Base-by-base conservation (phyloP, 1,140 invertebrate genomes). In the Zaprionus tsacasi region DNA sequence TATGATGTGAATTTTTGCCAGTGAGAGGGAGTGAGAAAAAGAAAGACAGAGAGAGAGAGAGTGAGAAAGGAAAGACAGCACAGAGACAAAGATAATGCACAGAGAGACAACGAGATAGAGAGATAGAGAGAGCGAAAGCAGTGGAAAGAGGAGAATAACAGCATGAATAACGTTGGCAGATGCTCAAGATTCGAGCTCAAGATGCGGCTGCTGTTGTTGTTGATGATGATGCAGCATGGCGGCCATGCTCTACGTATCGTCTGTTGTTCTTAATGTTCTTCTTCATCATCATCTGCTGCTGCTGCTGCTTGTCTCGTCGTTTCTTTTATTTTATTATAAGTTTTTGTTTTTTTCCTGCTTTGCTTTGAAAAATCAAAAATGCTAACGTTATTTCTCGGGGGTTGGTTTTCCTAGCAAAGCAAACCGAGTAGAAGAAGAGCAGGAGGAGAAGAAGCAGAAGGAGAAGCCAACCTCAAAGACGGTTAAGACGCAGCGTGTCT, bases 311-410 rank as follows among this genome's bases (percentile, higher is more conserved):
- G 12, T 43, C n/a, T n/a, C 25, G 21, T 7, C n/a, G 40, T 45
- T 45, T 45, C 40, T 45, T 45, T 45, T 15, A 15, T 45, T 17
- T 57, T 21, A 33, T 50, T 54, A 25, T 17, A 17, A 5, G 36
- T 58, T 17, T 50, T 59, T 21, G 27, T 58, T 17, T 50, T 59
- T 21, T 45, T 68, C 13, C 8, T 48, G 13, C 33, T 57, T n/a
- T 36, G n/a, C 40, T 54, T 70, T 61, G 58, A 36, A 59, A 87
- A 82, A 79, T 88, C 80, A 88, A 87, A 80, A 80, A 80, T 80
- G 40, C 83, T 87, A 87, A 78, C 69, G 80, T 73, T 79, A 60
- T 88, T 56, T 54, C 40, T 63, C 72, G 61, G 74, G 83, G 83
- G 83, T 87, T 75, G 82, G 66, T 87, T 87, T 85, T 70, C 55